phyloP scores from a whole-genome alignment of 2,888 invertebrate species.

The Atethmia centrago region DNA sequence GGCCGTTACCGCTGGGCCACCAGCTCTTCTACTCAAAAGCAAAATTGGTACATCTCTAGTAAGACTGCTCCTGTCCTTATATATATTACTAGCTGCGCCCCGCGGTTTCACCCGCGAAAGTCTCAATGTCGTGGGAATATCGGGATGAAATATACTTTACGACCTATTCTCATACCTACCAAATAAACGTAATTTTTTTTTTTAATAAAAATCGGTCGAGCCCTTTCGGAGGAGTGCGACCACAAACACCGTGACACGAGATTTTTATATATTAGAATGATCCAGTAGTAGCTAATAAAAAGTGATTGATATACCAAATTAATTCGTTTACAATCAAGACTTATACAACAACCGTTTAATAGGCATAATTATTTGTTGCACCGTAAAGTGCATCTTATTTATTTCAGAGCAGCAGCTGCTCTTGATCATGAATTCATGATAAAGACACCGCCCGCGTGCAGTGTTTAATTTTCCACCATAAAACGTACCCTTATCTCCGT shows the following conservation, averaged over 20 bases:
- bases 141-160: too few relatives aligned
- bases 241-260: too few relatives aligned
- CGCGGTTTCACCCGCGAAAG: too few relatives aligned
- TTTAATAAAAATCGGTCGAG: too few relatives aligned
- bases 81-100: too few relatives aligned
- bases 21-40: too few relatives aligned
- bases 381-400: conserved; percentile 35
- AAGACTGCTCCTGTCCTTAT: not conserved
- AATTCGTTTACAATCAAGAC: conserved; percentile 34
- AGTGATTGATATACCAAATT: conserved; percentile 6
- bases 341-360: conserved; percentile 20
- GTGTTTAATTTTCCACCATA: conserved; percentile 21
- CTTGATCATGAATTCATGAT: not conserved
- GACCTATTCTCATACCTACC: too few relatives aligned
- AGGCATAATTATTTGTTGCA: conserved; percentile 16
- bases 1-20: too few relatives aligned
- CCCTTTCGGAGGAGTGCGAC: too few relatives aligned
- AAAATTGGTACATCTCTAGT: not conserved
- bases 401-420: conserved; percentile 26
- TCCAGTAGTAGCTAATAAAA: not conserved
- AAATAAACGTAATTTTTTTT: too few relatives aligned
- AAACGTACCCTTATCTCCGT: conserved; percentile 1
- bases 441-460: not conserved
- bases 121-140: too few relatives aligned
- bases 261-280: too few relatives aligned